These are phyloP conservation scores for Vicugna pacos DNA, from an alignment of 2,113 vertebrate species.

Conservation along the genomic window DNA sequence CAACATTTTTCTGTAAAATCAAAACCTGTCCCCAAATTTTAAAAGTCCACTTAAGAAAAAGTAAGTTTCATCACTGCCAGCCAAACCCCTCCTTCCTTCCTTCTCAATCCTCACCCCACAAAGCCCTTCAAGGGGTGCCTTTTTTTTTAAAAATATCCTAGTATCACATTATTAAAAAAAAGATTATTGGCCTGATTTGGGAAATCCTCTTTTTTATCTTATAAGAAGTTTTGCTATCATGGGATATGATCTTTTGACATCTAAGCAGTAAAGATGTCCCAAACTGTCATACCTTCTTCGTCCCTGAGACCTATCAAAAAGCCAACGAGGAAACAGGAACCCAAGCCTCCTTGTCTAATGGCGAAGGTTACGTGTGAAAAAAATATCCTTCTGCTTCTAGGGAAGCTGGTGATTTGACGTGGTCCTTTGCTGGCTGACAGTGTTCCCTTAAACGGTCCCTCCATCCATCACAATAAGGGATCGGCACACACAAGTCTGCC, in stretches of 20 bases:
- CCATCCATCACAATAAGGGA: conserved; percentile 40
- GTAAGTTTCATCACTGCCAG: neutral
- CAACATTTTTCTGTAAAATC: neutral
- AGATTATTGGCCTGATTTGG: neutral
- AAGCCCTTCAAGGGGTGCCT: neutral
- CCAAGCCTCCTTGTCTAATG: neutral
- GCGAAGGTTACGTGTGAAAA: neutral
- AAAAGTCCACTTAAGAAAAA: neutral
- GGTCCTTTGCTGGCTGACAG: neutral
- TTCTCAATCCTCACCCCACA: neutral
- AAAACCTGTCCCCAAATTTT: neutral
- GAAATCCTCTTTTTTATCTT: neutral
- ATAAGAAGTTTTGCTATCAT: neutral
- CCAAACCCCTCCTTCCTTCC: neutral
- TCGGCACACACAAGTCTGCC: neutral
- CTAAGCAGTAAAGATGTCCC: neutral
- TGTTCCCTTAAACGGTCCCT: neutral
- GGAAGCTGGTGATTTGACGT: neutral
- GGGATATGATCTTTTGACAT: neutral
- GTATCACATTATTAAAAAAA: neutral
- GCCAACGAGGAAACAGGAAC: neutral
- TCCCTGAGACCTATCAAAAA: neutral
- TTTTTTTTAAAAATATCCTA: neutral
- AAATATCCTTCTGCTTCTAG: neutral
- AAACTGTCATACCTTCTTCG: neutral